Base-by-base conservation (phyloP, 2,113 vertebrate genomes). In the Dicrurus megarhynchus region DNA sequence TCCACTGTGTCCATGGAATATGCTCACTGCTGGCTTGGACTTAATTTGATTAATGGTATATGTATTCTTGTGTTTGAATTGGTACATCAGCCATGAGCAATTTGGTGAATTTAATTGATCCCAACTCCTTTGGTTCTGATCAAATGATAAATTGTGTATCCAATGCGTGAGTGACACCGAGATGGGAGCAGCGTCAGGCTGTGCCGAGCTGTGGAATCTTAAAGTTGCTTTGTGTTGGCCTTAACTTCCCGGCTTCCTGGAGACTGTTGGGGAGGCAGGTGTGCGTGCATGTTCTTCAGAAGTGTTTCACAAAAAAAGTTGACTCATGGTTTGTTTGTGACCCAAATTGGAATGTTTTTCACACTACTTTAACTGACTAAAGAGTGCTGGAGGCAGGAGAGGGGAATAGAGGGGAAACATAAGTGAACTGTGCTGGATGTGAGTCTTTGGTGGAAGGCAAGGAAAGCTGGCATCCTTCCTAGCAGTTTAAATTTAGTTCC, bases 401-500 rank as follows among this genome's bases (percentile, higher is more conserved):
- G 11, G 60, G 8, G 24, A 56, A 7, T 28, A 42, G 30, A n/a
- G 63, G 24, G 44, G 33, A 61, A 42, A 9, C 6, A 3, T 4
- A 8, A 49, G 32, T 8, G 30, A 84, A 30, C 57, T 49, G 33
- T 82, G 55, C 80, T 92, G 76, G 18, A 61, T 14, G 1, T 7
- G 44, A 94, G 21, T 59, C 30, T 39, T 46, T 30, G 21, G 15
- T 76, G 57, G 57, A 71, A 78, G 57, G 41, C 6, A 1, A 83
- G 46, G 65, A 44, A 82, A 91, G 79, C 42, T 82, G 77, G 44
- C 70, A 39, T 41, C 46, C 11, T 79, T 93, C 84, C 65, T 56
- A 21, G 42, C 13, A 35, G 84, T 79, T 95, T 84, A 95, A 90
- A 91, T 61, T 88, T 74, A 88, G 86, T 83, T 92, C 73, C 57